These are phyloP conservation scores for Bibio marci DNA, from an alignment of 2,888 invertebrate species.

Conservation along the genomic window DNA sequence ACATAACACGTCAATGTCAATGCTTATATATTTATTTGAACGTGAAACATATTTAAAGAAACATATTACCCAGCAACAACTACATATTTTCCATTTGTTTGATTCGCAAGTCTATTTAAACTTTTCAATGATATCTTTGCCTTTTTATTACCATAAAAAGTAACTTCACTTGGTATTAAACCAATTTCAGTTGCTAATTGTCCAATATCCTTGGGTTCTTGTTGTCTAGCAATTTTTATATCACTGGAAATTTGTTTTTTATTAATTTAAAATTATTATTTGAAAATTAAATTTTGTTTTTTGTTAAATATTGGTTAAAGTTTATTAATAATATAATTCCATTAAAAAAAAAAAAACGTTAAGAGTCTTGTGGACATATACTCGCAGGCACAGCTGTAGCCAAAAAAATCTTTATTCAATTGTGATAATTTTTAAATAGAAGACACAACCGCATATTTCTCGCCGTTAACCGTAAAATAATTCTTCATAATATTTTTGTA, in stretches of 20 bases:
- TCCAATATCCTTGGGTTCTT: constrained; percentile 69
- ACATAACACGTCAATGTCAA: constrained; percentile 1
- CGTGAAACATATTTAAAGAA: background rate
- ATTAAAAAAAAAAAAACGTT: too few relatives aligned
- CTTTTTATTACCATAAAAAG: constrained; percentile 82
- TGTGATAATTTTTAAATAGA: too few relatives aligned
- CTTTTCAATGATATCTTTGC: constrained; percentile 81
- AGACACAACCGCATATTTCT: too few relatives aligned
- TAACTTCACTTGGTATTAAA: constrained; percentile 60
- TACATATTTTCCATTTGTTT: constrained; percentile 72
- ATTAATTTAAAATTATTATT: background rate
- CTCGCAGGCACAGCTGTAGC: too few relatives aligned
- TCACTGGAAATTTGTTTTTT: constrained; percentile 39
- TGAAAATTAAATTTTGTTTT: background rate
- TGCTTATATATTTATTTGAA: constrained; percentile 4
- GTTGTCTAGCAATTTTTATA: constrained; percentile 74
- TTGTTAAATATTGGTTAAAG: background rate
- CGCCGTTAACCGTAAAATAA: too few relatives aligned
- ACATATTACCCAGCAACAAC: constrained; percentile 89
- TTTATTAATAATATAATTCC: background rate
- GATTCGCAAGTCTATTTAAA: constrained; percentile 51
- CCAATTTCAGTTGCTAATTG: constrained; percentile 72
- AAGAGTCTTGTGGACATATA: too few relatives aligned
- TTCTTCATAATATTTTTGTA: too few relatives aligned
- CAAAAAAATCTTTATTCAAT: too few relatives aligned